Evolutionary conservation across 2,113 vertebrate genomes (phyloP), one percentile per base, ranked within the genome.

Genomic region (Nerophis ophidion): DNA sequence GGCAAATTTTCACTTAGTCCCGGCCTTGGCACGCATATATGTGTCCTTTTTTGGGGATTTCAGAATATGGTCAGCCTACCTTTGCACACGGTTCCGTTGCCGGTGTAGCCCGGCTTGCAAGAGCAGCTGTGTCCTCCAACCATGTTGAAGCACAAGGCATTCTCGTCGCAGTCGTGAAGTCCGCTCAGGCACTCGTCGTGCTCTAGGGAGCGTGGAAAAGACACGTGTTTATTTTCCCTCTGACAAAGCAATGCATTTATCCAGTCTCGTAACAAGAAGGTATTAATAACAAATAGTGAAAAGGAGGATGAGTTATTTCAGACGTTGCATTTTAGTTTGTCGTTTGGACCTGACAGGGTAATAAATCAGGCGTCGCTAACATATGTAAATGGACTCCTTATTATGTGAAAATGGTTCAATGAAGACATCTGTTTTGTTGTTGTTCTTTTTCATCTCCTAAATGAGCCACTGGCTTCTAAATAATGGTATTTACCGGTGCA

Each of bases 71-170:
- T n/a, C n/a, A n/a, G n/a, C n/a, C n/a, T n/a, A 99, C 95, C 97
- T 95, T 93, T 96, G 88, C 97, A 99, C 13, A 88, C 81, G 0
- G 94, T 98, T 10, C 96, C 96, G 1, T 98, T 98, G 35, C 97
- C 97, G 0, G 91, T 93, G 71, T 96, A 99, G 47, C 97, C 95
- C 0, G 95, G 96, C 78, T 97, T 97, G 83, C 97, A 98, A 55
- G 97, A 91, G 63, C 97, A 99, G 86, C 93, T 95, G 88, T 99
- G 95, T 10, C 97, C 95, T 51, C 95, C 95, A 0, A 98, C 94
- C 0, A 94, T 98, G 84, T 98, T 99, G 82, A 97, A 98, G 77
- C 97, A 99, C 46, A 99, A 76, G 0, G 97, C 97, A 0, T 99
- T 97, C 70, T 95, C 91, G 61, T 98, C 93, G 46, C 97, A 99